Percentiles rank a stretch among this genome's conserved stretches.
These are phyloP conservation scores for Megastigmus dorsalis DNA, from an alignment of 2,888 invertebrate species.

Conservation along the genomic window DNA sequence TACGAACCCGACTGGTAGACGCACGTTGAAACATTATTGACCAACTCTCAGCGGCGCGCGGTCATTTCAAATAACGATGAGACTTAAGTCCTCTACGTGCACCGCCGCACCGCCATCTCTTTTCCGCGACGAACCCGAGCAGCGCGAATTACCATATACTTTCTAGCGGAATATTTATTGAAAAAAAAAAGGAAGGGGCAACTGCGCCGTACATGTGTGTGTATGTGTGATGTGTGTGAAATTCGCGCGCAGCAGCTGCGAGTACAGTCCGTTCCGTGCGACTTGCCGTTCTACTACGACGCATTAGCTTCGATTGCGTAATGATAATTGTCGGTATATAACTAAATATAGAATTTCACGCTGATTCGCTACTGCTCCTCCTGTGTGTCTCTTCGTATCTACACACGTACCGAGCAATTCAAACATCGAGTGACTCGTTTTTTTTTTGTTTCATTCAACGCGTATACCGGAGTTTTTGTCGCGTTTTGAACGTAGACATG, in stretches of 20 bases:
- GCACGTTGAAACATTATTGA: conserved; percentile 27
- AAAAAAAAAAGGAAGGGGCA: not conserved
- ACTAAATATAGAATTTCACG: conserved; percentile 43
- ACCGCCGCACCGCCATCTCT: too few species aligned
- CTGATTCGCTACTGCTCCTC: too few species aligned
- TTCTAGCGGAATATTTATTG: conserved; percentile 5
- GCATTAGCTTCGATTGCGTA: conserved; percentile 12
- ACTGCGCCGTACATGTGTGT: too few species aligned
- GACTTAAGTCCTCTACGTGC: not conserved
- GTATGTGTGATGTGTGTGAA: too few species aligned
- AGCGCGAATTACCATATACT: conserved; percentile 7
- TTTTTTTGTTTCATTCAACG: not conserved
- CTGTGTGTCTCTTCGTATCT: too few species aligned
- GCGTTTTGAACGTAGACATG: too few species aligned
- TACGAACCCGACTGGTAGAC: not conserved
- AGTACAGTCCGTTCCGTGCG: too few species aligned
- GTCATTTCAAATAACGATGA: conserved; percentile 1
- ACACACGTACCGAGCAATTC: conserved; percentile 16
- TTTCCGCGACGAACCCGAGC: not conserved
- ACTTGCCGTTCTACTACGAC: conserved; percentile 7
- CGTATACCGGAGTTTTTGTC: too few species aligned
- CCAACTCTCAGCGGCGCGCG: too few species aligned
- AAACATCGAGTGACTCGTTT: conserved; percentile 17
- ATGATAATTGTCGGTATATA: conserved; percentile 31
- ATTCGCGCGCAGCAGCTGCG: too few species aligned